Percentiles rank a stretch among this genome's conserved stretches.
Evolutionary conservation across 2,113 vertebrate species (phyloP).

Genomic region (Larimichthys polyactis): DNA sequence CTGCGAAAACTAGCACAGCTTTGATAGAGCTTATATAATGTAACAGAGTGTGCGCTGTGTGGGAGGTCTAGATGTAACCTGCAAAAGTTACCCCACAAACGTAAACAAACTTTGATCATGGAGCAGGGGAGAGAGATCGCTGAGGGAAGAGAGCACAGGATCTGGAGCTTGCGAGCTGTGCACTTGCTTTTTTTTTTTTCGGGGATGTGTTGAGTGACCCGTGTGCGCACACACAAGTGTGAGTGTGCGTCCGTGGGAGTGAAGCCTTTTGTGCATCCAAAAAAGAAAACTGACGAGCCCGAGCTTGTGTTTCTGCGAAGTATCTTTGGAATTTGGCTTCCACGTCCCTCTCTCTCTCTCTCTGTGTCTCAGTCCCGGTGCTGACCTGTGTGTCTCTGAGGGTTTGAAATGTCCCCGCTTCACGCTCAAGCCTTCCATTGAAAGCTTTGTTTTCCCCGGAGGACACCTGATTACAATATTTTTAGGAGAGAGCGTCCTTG

Average conservation of each 20-base stretch:
- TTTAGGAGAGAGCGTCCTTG: conserved; percentile 34
- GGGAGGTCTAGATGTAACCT: conserved; percentile 72
- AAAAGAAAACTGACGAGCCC: conserved; percentile 57
- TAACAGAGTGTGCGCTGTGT: conserved; percentile 56
- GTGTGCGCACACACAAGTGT: conserved; percentile 25
- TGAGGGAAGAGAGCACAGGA: conserved; percentile 49
- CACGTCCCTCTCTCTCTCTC: conserved; percentile 29
- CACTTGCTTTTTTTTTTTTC: conserved; percentile 19
- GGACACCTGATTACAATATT: conserved; percentile 59
- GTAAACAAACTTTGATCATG: conserved; percentile 77
- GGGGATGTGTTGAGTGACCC: conserved; percentile 53
- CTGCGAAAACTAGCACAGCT: conserved; percentile 52
- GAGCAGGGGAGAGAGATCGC: conserved; percentile 39
- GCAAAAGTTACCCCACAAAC: conserved; percentile 68
- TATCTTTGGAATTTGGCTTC: conserved; percentile 78
- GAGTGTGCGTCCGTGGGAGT: conserved; percentile 58
- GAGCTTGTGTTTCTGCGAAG: conserved; percentile 73
- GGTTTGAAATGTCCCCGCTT: conserved; percentile 50
- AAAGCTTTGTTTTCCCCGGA: conserved; percentile 49
- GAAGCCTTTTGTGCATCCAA: conserved; percentile 53
- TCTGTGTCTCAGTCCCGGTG: conserved; percentile 19
- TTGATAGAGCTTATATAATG: conserved; percentile 70
- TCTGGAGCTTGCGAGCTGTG: conserved; percentile 29
- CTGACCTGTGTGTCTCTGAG: conserved; percentile 39
- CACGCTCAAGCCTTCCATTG: conserved; percentile 42